These are phyloP conservation scores for Drosophila auraria DNA, from an alignment of 1,140 invertebrate genomes.

Conservation along the genomic window DNA sequence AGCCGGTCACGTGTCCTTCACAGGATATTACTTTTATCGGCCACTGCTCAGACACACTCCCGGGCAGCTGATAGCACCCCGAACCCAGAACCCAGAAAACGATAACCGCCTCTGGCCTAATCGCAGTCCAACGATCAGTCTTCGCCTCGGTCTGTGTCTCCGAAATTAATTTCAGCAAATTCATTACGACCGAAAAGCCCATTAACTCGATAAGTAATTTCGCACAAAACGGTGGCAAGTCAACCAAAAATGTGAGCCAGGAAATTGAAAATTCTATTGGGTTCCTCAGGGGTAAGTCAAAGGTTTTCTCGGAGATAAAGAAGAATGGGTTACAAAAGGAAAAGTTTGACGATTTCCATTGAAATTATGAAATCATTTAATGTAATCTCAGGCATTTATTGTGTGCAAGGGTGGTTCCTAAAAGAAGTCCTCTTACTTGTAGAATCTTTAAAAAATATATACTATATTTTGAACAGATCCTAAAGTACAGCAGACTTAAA, in stretches of 20 bases:
- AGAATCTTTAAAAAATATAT: not conserved
- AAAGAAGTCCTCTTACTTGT: not conserved
- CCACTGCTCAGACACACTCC: constrained; percentile 64
- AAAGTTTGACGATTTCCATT: constrained; percentile 2
- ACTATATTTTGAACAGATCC: not conserved
- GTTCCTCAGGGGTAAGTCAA: constrained; percentile 30
- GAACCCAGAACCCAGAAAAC: constrained; percentile 5
- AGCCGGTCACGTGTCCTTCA: constrained; percentile 65
- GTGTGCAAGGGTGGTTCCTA: not conserved
- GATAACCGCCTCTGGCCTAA: constrained; percentile 41
- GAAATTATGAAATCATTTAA: constrained; percentile 25
- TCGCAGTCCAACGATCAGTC: constrained; percentile 52
- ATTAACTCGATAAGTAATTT: constrained; percentile 76
- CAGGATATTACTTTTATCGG: constrained; percentile 82
- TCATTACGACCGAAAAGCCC: constrained; percentile 75
- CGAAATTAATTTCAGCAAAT: constrained; percentile 77
- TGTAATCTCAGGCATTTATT: constrained; percentile 6
- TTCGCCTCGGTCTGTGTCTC: constrained; percentile 17
- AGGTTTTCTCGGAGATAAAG: constrained; percentile 1
- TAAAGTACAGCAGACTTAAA: not conserved
- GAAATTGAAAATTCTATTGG: constrained; percentile 75
- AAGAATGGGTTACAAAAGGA: constrained; percentile 7
- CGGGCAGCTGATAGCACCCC: constrained; percentile 35
- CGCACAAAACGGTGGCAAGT: constrained; percentile 71
- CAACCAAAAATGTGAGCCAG: constrained; percentile 67